phyloP scores from a whole-genome alignment of 2,797 vertebrate species.

The Centroberyx gerrardi region DNA sequence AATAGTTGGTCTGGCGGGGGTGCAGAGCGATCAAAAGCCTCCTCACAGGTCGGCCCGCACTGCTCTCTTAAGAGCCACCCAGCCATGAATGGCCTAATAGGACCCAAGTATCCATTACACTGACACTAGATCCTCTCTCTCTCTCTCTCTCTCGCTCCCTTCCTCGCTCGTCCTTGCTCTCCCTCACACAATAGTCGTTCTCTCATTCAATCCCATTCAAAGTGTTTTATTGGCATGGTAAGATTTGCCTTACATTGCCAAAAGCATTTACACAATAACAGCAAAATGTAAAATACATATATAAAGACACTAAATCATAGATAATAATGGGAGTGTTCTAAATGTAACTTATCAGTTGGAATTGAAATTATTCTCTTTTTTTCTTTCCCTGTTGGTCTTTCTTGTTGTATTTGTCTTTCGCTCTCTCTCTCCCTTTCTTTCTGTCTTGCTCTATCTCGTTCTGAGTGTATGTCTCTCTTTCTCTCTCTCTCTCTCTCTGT shows the following conservation, averaged over 20 bases:
- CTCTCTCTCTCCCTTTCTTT: constrained; percentile 22
- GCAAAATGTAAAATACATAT: background rate
- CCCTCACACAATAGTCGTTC: constrained; percentile 9
- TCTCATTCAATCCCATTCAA: background rate
- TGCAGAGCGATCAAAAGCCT: constrained; percentile 65
- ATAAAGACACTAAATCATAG: background rate
- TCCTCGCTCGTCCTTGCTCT: constrained; percentile 18
- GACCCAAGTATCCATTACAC: constrained; percentile 71
- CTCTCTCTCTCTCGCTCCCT: constrained; percentile 12
- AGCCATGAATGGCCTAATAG: constrained; percentile 79
- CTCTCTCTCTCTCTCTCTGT: constrained; percentile 21
- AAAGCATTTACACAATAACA: background rate
- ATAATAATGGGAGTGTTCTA: background rate
- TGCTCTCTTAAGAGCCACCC: constrained; percentile 75
- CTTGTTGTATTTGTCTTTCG: constrained; percentile 17
- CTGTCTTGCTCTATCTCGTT: constrained; percentile 34
- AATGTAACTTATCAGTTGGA: background rate
- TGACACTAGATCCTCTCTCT: constrained; percentile 61
- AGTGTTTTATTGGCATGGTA: fast-evolving
- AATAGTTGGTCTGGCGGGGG: constrained; percentile 52
- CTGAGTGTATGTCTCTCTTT: constrained; percentile 27
- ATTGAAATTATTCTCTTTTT: background rate
- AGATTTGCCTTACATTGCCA: background rate
- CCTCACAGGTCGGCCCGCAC: constrained; percentile 59
- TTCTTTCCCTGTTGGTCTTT: background rate